phyloP scores from a whole-genome alignment of 2,797 vertebrate species.

The Acanthopagrus latus region DNA sequence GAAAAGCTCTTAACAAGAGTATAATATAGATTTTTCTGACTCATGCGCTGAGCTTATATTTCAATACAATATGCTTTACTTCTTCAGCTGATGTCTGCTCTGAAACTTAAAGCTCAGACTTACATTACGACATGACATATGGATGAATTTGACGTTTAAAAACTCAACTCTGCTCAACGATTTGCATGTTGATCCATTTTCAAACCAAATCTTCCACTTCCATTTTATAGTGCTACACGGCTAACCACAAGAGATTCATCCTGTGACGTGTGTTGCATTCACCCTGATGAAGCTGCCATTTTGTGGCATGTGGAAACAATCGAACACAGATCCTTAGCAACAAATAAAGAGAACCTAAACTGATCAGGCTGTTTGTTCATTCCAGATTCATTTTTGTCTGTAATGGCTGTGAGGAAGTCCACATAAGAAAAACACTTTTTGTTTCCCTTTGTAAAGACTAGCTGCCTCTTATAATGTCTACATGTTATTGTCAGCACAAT shows the following conservation, averaged over 20 bases:
- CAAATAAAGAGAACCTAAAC: background rate
- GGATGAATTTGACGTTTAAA: no score
- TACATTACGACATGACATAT: no score
- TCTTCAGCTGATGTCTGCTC: background rate
- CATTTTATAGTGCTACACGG: background rate
- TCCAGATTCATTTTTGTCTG: background rate
- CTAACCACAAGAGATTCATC: background rate
- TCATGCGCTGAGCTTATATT: no score
- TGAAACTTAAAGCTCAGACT: background rate
- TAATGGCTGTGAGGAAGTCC: slow-evolving; percentile 10
- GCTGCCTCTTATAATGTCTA: background rate
- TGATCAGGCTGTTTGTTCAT: background rate
- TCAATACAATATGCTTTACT: background rate
- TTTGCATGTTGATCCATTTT: background rate
- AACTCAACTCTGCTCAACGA: background rate
- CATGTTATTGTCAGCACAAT: background rate
- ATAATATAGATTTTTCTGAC: no score
- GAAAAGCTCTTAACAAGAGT: no score
- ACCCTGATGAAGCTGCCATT: background rate
- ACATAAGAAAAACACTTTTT: background rate
- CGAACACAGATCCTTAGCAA: background rate
- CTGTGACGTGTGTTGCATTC: background rate
- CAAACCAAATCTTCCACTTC: background rate
- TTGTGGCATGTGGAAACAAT: background rate
- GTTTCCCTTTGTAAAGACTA: background rate